Base-by-base conservation (phyloP, 2,888 invertebrate species). In the Caenorhabditis sinica region DNA sequence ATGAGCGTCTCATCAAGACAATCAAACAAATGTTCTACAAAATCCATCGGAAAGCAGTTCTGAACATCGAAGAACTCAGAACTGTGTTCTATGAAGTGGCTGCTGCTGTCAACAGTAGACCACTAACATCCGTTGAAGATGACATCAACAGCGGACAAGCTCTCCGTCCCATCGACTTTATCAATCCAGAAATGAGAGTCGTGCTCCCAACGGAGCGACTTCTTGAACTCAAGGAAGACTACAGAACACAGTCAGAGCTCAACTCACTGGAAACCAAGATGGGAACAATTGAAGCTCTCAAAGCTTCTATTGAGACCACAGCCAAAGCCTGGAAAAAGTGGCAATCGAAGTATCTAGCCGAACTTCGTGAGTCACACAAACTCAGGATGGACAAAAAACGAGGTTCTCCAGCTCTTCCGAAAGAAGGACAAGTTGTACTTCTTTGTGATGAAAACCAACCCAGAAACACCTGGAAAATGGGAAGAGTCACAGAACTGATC, bases 1-100 rank as follows among this genome's bases (percentile, higher is more conserved):
- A 93, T 90, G 93, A 94, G 85, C 86, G 93, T 23, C 79, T 94
- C 5, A 89, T 93, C 17, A 88, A 92, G 11, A 66, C 93, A 9
- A 49, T 93, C 6, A 94, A 94, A 84, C 76, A 81, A 13, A 71
- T 93, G 13, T 75, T 94, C 20, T 76, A 92, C 17, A 89, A 91
- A 71, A 87, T 92, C 9, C 81, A 94, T 1, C 93, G 93, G 13
- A 90, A 89, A 56, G 88, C 91, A 4, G 89, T 89, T 94, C 94
- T 87, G 93, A 93, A 85, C 5, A 86, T 86, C 60, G 91, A 92
- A 60, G 89, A 93, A 68, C 73, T 93, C 65, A n/a, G 25, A 17
- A 93, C 92, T 0, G 74, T 91, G 0, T 45, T 93, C 6, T 90
- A 90, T 56, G 93, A 93, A 75, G 75, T 84, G 6, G 89, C 89